Conservation (phyloP, 2,797 vertebrate genomes). For the Myotis pilosus region DNA sequence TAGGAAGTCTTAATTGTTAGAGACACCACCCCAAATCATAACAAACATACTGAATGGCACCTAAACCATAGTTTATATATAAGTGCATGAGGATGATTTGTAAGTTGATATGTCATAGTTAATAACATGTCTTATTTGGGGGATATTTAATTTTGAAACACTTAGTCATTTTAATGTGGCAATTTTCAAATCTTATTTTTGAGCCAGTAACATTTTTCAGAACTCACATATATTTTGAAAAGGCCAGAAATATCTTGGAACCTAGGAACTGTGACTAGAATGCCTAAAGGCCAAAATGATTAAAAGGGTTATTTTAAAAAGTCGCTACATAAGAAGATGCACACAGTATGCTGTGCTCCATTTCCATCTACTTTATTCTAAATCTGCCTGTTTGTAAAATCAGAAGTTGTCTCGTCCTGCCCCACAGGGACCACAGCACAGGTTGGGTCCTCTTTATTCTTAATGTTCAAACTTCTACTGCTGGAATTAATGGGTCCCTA, state of each 20-base stretch:
- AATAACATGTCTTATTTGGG: neutral
- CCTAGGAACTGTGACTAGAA: neutral
- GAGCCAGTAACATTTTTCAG: neutral
- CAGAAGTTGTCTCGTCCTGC: neutral
- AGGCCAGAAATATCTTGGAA: neutral
- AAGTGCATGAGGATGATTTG: neutral
- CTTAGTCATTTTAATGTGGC: neutral
- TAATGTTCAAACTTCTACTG: neutral
- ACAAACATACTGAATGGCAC: neutral
- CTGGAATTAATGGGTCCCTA: neutral
- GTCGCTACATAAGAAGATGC: neutral
- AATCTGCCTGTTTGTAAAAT: neutral
- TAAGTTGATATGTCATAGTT: neutral
- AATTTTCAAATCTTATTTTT: neutral
- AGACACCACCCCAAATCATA: neutral
- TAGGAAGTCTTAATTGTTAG: neutral
- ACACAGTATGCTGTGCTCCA: neutral
- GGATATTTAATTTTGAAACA: neutral
- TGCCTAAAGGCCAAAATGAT: neutral
- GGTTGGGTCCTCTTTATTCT: neutral
- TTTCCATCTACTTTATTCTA: neutral
- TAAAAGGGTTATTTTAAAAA: constrained; percentile 4
- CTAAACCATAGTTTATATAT: neutral
- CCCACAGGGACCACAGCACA: too few species aligned
- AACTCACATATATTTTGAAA: neutral